Evolutionary conservation across 2,888 invertebrate genomes (phyloP).

Genomic region (Aleiodes alternator): DNA sequence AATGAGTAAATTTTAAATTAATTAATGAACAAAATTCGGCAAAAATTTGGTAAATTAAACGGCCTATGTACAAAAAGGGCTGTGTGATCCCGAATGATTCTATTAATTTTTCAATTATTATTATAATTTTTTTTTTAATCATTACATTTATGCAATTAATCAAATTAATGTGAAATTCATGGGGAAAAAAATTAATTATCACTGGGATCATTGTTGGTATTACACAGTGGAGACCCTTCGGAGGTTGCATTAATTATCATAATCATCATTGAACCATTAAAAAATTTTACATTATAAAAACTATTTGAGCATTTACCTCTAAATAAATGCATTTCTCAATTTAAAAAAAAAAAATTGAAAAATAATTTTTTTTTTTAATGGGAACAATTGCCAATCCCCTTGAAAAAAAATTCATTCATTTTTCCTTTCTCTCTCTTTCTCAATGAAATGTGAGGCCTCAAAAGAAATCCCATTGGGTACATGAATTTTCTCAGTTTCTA

Average conservation of each 20-base stretch:
- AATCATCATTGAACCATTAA: conserved; percentile 49
- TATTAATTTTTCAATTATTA: conserved; percentile 1
- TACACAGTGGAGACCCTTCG: conserved; percentile 71
- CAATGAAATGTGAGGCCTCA: not conserved
- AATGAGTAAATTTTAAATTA: conserved; percentile 50
- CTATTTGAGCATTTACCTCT: conserved; percentile 54
- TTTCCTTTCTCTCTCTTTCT: not conserved
- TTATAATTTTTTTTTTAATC: conserved; percentile 16
- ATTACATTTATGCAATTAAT: conserved; percentile 4
- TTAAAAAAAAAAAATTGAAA: not conserved
- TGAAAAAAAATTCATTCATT: not conserved
- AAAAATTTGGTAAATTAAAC: conserved; percentile 42
- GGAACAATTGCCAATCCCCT: conserved; percentile 19
- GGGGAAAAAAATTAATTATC: conserved; percentile 52
- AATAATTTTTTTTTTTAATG: not conserved
- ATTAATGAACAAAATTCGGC: conserved; percentile 52
- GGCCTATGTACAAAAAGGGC: conserved; percentile 59
- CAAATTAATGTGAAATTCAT: not conserved
- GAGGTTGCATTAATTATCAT: conserved; percentile 62
- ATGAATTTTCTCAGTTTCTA: conserved; percentile 35
- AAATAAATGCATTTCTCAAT: conserved; percentile 30
- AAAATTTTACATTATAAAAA: conserved; percentile 34
- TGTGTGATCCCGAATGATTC: conserved; percentile 56
- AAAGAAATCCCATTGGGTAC: conserved; percentile 21
- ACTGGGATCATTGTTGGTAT: conserved; percentile 60